These are phyloP conservation scores for Phyllostomus discolor DNA, from an alignment of 2,113 vertebrate species.

Conservation along the genomic window DNA sequence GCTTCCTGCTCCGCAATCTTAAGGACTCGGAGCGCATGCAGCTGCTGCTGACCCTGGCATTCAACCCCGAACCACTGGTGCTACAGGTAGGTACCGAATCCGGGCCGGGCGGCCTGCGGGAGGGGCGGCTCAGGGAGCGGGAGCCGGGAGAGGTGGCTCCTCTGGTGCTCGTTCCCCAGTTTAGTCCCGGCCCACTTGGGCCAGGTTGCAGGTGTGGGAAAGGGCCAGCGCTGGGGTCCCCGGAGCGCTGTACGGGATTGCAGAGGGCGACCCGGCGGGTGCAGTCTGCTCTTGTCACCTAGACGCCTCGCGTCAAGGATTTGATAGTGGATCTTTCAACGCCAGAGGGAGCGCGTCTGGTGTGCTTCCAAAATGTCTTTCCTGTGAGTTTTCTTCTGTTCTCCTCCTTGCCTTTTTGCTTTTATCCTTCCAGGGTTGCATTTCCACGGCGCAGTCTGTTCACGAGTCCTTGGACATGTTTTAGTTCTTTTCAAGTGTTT, in stretches of 20 bases:
- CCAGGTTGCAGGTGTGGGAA: neutral
- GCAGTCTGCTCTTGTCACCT: neutral
- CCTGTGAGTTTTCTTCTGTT: neutral
- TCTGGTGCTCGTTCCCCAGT: accelerated
- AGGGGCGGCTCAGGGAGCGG: neutral
- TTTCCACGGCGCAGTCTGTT: neutral
- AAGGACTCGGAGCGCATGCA: slow-evolving; percentile 99
- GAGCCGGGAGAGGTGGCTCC: neutral
- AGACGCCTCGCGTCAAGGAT: neutral
- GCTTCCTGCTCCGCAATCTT: slow-evolving; percentile 96
- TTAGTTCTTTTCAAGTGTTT: neutral
- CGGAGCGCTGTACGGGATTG: accelerated
- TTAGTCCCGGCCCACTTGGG: neutral
- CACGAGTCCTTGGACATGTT: neutral
- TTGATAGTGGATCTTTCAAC: neutral
- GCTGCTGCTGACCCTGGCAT: slow-evolving; percentile 96
- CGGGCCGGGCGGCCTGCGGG: neutral
- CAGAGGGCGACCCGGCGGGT: neutral
- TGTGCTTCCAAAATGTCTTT: slow-evolving; percentile 10
- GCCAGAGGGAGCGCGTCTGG: slow-evolving; percentile 42
- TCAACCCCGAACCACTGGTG: slow-evolving; percentile 98
- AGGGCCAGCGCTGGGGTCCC: neutral
- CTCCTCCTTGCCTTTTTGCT: neutral
- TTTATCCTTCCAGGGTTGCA: neutral
- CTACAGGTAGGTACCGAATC: slow-evolving; percentile 88